These are phyloP conservation scores for Hemistola chrysoprasaria DNA, from an alignment of 2,888 invertebrate genomes.

Conservation along the genomic window DNA sequence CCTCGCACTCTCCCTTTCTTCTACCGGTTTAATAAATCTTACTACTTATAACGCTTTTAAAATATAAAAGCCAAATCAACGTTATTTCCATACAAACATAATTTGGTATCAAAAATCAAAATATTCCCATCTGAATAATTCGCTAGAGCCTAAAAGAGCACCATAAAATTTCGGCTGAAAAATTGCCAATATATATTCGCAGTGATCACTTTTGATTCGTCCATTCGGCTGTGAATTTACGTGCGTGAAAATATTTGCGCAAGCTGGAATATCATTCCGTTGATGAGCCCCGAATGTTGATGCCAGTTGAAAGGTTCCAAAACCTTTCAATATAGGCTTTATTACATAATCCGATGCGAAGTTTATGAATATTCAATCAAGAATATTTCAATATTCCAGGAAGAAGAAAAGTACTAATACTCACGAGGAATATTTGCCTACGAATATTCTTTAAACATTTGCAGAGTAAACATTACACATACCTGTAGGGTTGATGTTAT, in stretches of 20 bases:
- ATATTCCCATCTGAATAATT: slow-evolving; percentile 1
- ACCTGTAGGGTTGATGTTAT: too few species aligned
- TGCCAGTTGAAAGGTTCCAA: slow-evolving; percentile 42
- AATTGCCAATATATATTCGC: slow-evolving; percentile 15
- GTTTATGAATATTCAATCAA: too few species aligned
- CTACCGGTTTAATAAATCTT: too few species aligned
- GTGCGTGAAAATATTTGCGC: slow-evolving; percentile 41
- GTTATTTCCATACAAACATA: too few species aligned
- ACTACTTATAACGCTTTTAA: too few species aligned
- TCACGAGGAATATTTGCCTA: too few species aligned
- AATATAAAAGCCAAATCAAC: too few species aligned
- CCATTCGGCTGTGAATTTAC: slow-evolving; percentile 13
- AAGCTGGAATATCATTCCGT: slow-evolving; percentile 40
- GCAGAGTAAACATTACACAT: too few species aligned
- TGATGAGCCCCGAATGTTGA: slow-evolving; percentile 14
- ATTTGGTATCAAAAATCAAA: neutral
- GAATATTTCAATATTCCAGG: too few species aligned
- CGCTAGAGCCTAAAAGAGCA: slow-evolving; percentile 9
- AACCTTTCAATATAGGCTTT: slow-evolving; percentile 46
- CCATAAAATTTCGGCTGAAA: slow-evolving; percentile 14
- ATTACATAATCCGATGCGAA: neutral
- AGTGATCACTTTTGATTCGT: slow-evolving; percentile 25
- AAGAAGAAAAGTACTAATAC: too few species aligned
- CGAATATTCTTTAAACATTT: too few species aligned
- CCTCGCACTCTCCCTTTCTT: too few species aligned